Evolutionary conservation across 2,113 vertebrate species (phyloP).

Genomic region (Ictalurus furcatus): DNA sequence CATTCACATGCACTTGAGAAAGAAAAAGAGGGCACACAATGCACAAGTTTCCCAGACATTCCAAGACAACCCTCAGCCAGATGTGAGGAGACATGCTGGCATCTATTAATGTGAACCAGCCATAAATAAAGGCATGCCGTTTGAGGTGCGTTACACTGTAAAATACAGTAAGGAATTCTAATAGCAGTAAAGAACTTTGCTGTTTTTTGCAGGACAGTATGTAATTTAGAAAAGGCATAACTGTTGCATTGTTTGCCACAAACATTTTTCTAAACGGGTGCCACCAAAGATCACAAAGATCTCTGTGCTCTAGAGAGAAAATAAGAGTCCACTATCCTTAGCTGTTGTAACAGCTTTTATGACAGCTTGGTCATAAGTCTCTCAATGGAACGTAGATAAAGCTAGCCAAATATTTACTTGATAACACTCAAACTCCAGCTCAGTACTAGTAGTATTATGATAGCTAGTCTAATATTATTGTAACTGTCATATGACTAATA

Average conservation of each 20-base stretch:
- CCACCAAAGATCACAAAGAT: slow-evolving; percentile 12
- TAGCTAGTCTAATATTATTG: not conserved
- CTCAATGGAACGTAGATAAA: slow-evolving; percentile 47
- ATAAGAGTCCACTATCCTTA: not conserved
- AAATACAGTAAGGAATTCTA: slow-evolving; percentile 13
- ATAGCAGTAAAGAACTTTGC: not conserved
- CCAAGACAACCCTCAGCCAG: slow-evolving; percentile 34
- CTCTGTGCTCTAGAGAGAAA: slow-evolving; percentile 1
- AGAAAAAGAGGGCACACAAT: slow-evolving; percentile 45
- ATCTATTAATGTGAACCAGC: slow-evolving; percentile 33
- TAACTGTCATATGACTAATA: not conserved
- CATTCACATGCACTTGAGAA: slow-evolving; percentile 64
- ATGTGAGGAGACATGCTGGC: slow-evolving; percentile 40
- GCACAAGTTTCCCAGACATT: slow-evolving; percentile 48
- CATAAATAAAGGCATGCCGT: slow-evolving; percentile 7
- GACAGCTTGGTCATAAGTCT: slow-evolving; percentile 35
- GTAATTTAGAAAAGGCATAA: not conserved
- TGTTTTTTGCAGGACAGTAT: not conserved
- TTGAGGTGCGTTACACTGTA: not conserved
- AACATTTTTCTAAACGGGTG: slow-evolving; percentile 4
- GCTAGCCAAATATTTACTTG: slow-evolving; percentile 74
- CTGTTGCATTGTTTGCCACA: not conserved
- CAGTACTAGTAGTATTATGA: slow-evolving; percentile 56
- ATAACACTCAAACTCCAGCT: slow-evolving; percentile 50
- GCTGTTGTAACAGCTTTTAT: slow-evolving; percentile 32